Evolutionary conservation across 2,888 invertebrate genomes (phyloP), one percentile per base, ranked within the genome.

Genomic region (Pollenia angustigena): DNA sequence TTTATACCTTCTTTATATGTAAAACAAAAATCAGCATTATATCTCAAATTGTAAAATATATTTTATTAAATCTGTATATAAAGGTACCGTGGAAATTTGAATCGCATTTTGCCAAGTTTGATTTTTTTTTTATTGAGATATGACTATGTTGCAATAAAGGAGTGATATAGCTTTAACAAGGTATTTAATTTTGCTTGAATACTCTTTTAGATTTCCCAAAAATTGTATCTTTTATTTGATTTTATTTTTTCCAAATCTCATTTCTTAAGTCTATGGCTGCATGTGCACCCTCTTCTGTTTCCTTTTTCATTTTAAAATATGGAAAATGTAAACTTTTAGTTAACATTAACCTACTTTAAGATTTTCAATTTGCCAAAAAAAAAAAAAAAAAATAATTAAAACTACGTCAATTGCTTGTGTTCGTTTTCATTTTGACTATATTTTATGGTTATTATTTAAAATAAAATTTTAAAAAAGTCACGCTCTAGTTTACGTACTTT

Each of bases 341-440:
- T 78, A 68, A 76, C 78, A 76, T 84, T 84, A 78, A 83, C 87
- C 84, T 72, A 84, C 52, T 76, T 87, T 62, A 18, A 14, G 4
- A n/a, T n/a, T 50, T 62, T 68, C 60, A 4, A 18, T 23, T 54
- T 72, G 58, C 18, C 62, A 54, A 84, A 60, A 72, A 68, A 44
- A 11, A 72, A 66, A n/a, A n/a, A n/a, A n/a, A n/a, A n/a, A n/a
- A n/a, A n/a, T n/a, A 44, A 11, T 14, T 14, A 50, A 54, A 84
- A 62, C 18, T 81, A 84, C 84, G 83, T 84, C 83, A 87, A 62
- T 52, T 42, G 72, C 64, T 10, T 72, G 32, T 50, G 0, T 23
- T 60, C 68, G n/a, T 56, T 40, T 32, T 66, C 6, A 56, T 62
- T 72, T 71, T 44, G 54, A 44, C 23, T 40, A 54, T 18, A 72